A percentile compares a stretch with the other conserved stretches of the same genome.
Conservation (phyloP, 2,797 vertebrate genomes). For the Bovichtus diacanthus region DNA sequence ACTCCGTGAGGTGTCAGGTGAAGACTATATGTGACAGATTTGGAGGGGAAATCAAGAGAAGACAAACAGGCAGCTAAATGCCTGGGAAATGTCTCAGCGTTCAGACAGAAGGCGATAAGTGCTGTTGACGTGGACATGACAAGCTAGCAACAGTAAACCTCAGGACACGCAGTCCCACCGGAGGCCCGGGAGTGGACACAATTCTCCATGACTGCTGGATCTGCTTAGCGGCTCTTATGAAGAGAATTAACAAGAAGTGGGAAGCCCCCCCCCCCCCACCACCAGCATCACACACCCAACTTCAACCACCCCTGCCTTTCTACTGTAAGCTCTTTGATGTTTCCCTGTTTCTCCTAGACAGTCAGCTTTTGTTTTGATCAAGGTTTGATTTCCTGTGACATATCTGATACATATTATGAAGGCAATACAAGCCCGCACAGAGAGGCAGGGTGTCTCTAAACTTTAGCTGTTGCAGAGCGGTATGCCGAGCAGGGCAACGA, state of each 20-base stretch:
- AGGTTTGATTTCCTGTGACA: slow-evolving; percentile 83
- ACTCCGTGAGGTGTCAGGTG: slow-evolving; percentile 84
- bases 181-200: slow-evolving; percentile 79
- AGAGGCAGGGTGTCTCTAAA: slow-evolving; percentile 65
- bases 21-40: slow-evolving; percentile 85
- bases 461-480: slow-evolving; percentile 62
- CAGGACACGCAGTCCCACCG: slow-evolving; percentile 83
- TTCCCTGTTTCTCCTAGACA: slow-evolving; percentile 76
- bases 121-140: slow-evolving; percentile 87
- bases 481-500: slow-evolving; percentile 57
- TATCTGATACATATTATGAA: slow-evolving; percentile 82
- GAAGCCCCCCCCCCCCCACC: slow-evolving; percentile 11
- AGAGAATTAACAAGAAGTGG: slow-evolving; percentile 73
- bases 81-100: slow-evolving; percentile 80
- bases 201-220: slow-evolving; percentile 75
- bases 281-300: slow-evolving; percentile 16
- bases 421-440: slow-evolving; percentile 79
- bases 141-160: slow-evolving; percentile 85
- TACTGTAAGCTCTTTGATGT: slow-evolving; percentile 81
- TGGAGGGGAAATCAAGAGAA: slow-evolving; percentile 85
- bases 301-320: slow-evolving; percentile 65
- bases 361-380: slow-evolving; percentile 84
- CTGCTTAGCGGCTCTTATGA: slow-evolving; percentile 75
- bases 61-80: slow-evolving; percentile 86
- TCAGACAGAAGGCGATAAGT: slow-evolving; percentile 84